A percentile compares a stretch with the other conserved stretches of the same genome.
These are phyloP conservation scores for Sarcophaga bullata DNA, from an alignment of 1,140 invertebrate genomes.

Conservation along the genomic window DNA sequence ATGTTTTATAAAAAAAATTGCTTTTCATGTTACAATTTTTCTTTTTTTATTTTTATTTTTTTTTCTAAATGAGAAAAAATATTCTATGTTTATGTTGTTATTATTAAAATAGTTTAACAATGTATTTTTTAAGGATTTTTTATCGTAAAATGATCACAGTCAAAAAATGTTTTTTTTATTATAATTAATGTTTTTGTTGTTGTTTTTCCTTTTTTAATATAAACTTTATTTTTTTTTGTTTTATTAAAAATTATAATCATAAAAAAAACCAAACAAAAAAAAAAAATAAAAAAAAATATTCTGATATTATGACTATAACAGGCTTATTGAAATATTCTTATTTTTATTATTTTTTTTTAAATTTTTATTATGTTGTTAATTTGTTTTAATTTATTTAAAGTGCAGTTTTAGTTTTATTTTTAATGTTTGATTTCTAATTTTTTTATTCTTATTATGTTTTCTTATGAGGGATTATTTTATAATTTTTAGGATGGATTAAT, in stretches of 20 bases:
- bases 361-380: not conserved
- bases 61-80: slow-evolving; percentile 34
- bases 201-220: slow-evolving; percentile 30
- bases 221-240: not conserved
- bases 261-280: not conserved
- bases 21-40: slow-evolving; percentile 46
- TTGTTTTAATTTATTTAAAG: slow-evolving; percentile 1
- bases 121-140: slow-evolving; percentile 43
- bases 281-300: not conserved
- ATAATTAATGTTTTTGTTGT: slow-evolving; percentile 29
- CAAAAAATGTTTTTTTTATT: slow-evolving; percentile 54
- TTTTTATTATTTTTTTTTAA: slow-evolving; percentile 1
- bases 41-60: slow-evolving; percentile 31
- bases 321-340: too few species aligned
- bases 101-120: slow-evolving; percentile 51
- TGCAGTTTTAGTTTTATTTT: not conserved
- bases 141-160: slow-evolving; percentile 62
- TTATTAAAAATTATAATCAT: not conserved
- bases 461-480: not conserved
- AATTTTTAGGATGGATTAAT: slow-evolving; percentile 2
- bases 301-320: too few species aligned
- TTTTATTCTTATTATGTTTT: not conserved
- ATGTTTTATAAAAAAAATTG: slow-evolving; percentile 51
- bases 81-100: slow-evolving; percentile 46
- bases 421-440: not conserved